Evolutionary conservation across 1,140 invertebrate genomes (phyloP).

Genomic region (Globodera rostochiensis): DNA sequence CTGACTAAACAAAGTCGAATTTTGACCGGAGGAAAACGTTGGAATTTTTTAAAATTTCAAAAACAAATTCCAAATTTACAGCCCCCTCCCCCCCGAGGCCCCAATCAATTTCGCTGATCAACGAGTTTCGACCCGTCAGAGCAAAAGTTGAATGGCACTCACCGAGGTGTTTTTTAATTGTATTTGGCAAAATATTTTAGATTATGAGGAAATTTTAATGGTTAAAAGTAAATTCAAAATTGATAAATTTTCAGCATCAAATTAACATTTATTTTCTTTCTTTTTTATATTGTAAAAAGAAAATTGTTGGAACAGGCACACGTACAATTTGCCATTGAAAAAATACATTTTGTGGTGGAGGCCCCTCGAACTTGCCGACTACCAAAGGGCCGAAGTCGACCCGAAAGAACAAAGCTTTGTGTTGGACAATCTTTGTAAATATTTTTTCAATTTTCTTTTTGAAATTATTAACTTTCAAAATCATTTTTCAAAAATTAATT

Average conservation of each 20-base stretch:
- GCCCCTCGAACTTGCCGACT: constrained; percentile 40
- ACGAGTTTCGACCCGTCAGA: constrained; percentile 53
- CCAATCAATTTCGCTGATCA: constrained; percentile 54
- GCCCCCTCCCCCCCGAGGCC: constrained; percentile 57
- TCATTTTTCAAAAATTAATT: constrained; percentile 14
- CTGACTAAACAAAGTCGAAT: constrained; percentile 43
- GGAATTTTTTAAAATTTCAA: constrained; percentile 24
- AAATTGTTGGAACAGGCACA: constrained; percentile 26
- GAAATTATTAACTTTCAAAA: neutral
- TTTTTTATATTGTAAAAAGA: neutral
- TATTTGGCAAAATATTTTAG: too few species aligned
- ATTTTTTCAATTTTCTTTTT: constrained; percentile 17
- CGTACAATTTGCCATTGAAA: constrained; percentile 42
- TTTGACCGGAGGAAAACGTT: constrained; percentile 62
- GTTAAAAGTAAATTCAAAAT: too few species aligned
- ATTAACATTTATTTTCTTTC: too few species aligned
- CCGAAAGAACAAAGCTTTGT: constrained; percentile 44
- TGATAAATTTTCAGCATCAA: too few species aligned
- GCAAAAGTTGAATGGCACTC: constrained; percentile 60
- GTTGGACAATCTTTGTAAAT: constrained; percentile 54
- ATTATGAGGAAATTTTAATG: too few species aligned
- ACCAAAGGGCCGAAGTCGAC: constrained; percentile 45
- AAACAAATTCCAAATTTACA: constrained; percentile 27
- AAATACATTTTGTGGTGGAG: constrained; percentile 58
- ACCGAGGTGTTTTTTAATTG: constrained; percentile 29